Base-by-base conservation (phyloP, 2,888 invertebrate genomes). In the Crossocerus cetratus region DNA sequence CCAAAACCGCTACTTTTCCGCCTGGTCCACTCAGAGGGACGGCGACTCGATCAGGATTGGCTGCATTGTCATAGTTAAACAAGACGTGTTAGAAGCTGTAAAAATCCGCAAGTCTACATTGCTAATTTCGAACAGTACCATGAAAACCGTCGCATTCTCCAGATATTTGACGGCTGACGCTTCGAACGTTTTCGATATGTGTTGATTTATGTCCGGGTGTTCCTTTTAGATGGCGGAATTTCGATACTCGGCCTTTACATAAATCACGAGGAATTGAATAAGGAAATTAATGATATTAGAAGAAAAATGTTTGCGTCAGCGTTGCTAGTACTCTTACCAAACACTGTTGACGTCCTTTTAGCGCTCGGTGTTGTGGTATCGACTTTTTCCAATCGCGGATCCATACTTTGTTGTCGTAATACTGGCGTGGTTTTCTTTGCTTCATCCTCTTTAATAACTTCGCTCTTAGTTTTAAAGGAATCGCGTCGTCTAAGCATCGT, bases 101-200 rank as follows among this genome's bases (percentile, higher is more conserved):
- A 16, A 57, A 8, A 61, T 14, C 2, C 22, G 3, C n/a, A 22
- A 61, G 22, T n/a, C 14, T 11, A 16, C 3, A 18, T 62, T 53
- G 11, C 3, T 49, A 16, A 49, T 49, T 49, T 16, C 5, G 2
- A 16, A 49, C 32, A 55, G 91, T 89, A 95, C 95, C 95, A 89
- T 96, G 96, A 87, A 98, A 97, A 43, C 97, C 96, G 88, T 98
- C 97, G 89, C 98, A 97, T 91, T 98, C 98, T 0, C 98, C 97
- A 0, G 98, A 96, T 83, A 98, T 95, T 89, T 97, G 98, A 58
- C 97, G 93, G 89, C 97, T 97, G 54, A 98, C 92, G 87, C 97
- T 97, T 72, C 97, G 94, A 73, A 98, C 93, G 87, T 98, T 98
- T 87, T 98, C 98, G 79, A 98, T 96, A 85, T 97, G 97, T 1